Conservation (phyloP, 2,888 invertebrate genomes). For the Tuberolachnus salignus region DNA sequence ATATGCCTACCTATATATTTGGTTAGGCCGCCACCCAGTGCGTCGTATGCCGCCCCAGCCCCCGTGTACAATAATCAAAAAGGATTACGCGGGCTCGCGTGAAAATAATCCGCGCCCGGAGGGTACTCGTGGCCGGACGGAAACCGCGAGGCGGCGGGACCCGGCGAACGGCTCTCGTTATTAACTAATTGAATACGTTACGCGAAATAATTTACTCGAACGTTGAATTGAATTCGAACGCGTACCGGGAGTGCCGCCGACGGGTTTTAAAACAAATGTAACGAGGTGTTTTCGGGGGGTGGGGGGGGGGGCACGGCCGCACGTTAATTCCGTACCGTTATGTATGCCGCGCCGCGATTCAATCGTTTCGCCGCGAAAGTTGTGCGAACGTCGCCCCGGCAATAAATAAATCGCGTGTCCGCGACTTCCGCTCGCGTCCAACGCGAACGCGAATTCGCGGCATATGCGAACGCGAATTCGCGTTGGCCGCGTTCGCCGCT, state of each 20-base stretch:
- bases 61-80: conserved; percentile 23
- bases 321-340: not conserved
- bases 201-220: conserved; percentile 10
- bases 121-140: not conserved
- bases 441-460: no score
- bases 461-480: no score
- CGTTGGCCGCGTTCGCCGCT: no score
- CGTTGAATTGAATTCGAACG: not conserved
- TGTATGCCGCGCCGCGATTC: not conserved
- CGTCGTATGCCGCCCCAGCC: no score
- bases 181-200: conserved; percentile 48
- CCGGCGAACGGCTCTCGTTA: not conserved
- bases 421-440: no score
- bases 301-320: no score
- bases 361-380: not conserved
- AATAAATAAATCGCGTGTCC: no score
- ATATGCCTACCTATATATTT: no score
- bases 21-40: no score
- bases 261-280: conserved; percentile 16
- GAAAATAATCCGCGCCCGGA: conserved; percentile 35
- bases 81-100: conserved; percentile 36
- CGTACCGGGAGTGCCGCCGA: not conserved
- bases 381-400: no score
- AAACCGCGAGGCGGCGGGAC: not conserved
- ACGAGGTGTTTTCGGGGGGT: not conserved